Base-by-base conservation (phyloP, 2,113 vertebrate genomes). In the Anhinga rufa region DNA sequence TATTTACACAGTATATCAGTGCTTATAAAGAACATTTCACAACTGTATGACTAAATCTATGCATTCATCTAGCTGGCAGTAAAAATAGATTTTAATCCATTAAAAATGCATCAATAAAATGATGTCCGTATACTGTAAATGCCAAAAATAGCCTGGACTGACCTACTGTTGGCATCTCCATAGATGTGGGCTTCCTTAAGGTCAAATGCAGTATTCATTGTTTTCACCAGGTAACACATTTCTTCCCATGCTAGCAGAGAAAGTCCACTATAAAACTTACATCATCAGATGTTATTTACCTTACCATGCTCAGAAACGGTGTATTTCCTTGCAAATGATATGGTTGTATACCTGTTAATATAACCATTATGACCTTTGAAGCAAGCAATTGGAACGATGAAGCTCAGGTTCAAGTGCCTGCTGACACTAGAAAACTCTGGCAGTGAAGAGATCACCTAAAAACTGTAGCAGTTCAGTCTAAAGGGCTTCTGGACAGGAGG, bases 201-300 rank as follows among this genome's bases (percentile, higher is more conserved):
- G 31, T 44, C 14, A 5, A 34, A 9, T 19, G 10, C 9, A 6
- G 9, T 0, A 19, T 1, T 19, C 10, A 2, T 6, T 17, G 24
- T 57, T 82, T 75, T 19, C 34, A 57, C 13, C 34, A 19, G 28
- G 36, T 12, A 26, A 48, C 2, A 2, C 6, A 31, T 20, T 82
- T 79, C 66, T 71, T 48, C 44, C 66, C 71, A 21, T 0, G 9
- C 28, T 22, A 61, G 61, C 46, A 61, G 31, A 38, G 34, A 26
- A 62, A 60, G 52, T 3, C 18, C 25, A 4, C 52, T 29, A 25
- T 8, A 58, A 64, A 87, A 76, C 51, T 89, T 25, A 58, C 28
- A 29, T 9, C 51, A 28, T 17, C 32, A 16, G 44, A 64, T 49
- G 57, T 19, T 46, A 32, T 14, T 85, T 40, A 64, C 65, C 68